These are phyloP conservation scores for Enteromius unitaeniatus DNA, from an alignment of 2,797 vertebrate species.

Conservation along the genomic window DNA sequence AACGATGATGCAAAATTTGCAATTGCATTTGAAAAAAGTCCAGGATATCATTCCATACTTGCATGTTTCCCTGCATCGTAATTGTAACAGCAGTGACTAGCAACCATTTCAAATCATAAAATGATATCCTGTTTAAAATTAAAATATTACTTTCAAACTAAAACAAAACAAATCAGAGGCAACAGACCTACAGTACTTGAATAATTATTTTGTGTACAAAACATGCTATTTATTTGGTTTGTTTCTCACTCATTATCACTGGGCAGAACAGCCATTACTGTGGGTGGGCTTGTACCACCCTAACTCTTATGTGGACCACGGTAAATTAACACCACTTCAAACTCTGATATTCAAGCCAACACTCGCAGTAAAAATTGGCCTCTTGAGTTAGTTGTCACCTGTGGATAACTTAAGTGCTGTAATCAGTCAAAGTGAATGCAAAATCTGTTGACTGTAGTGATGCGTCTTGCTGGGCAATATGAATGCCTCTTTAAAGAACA, in stretches of 20 bases:
- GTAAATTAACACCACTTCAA: not conserved
- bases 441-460: conserved; percentile 13
- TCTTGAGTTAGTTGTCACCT: conserved; percentile 10
- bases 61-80: too few relatives aligned
- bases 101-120: not conserved
- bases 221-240: not conserved
- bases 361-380: conserved; percentile 19
- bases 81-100: too few relatives aligned
- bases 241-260: not conserved
- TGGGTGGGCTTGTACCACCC: not conserved
- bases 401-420: conserved; percentile 38
- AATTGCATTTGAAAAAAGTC: too few relatives aligned
- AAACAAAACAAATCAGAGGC: not conserved
- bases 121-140: not conserved
- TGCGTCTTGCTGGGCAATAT: not conserved
- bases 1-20: too few relatives aligned
- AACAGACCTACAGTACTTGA: not conserved
- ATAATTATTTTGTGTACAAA: not conserved
- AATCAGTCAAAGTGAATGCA: conserved; percentile 37
- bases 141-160: not conserved
- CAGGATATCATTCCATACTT: too few relatives aligned
- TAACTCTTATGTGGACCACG: not conserved
- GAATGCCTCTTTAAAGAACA: conserved; percentile 17
- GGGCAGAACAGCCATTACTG: not conserved
- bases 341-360: conserved; percentile 31